Base-by-base conservation (phyloP, 2,113 vertebrate species). In the Leiothrix lutea region DNA sequence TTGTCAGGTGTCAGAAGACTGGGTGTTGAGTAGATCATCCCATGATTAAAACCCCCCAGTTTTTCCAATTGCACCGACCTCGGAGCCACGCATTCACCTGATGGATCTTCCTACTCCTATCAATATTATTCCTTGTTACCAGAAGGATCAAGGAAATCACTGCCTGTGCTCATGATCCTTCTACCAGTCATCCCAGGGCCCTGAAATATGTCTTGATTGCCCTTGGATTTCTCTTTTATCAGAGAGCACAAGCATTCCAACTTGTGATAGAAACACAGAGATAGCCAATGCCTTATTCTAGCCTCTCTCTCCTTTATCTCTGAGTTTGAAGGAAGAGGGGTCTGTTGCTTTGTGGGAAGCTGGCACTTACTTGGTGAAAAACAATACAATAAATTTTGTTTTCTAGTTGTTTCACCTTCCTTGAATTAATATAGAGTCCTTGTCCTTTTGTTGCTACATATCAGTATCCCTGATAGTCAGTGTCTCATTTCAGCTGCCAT, bases 11-110 rank as follows among this genome's bases (percentile, higher is more conserved):
- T 35, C 42, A 66, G 35, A 11, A 33, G 28, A 38, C 1, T 1
- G 1, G 13, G 5, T 25, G 10, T 31, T 31, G 50, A 57, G 20
- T 17, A 73, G 42, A 40, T n/a, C 8, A 73, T 28, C n/a, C 33
- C 7, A 66, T 5, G 6, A 58, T 21, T 42, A 14, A 57, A 12
- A 3, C 3, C 1, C 3, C 18, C 4, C 12, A 35, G 0, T 48
- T 75, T 75, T 75, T 57, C 71, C 71, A 66, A 50, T 57, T 66
- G 24, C 25, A 50, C 8, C 29, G 31, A 4, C 11, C 31, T 66
- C 0, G 20, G 20, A 57, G 60, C 5, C n/a, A 24, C 28, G 23
- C 28, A 45, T 28, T 38, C 22, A 40, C 42, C 42, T 47, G 50
- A 65, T 40, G 29, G 5, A 42, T 66, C 35, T 48, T n/a, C 12